Base-by-base conservation (phyloP, 1,140 invertebrate species). In the Papilio polyxenes region DNA sequence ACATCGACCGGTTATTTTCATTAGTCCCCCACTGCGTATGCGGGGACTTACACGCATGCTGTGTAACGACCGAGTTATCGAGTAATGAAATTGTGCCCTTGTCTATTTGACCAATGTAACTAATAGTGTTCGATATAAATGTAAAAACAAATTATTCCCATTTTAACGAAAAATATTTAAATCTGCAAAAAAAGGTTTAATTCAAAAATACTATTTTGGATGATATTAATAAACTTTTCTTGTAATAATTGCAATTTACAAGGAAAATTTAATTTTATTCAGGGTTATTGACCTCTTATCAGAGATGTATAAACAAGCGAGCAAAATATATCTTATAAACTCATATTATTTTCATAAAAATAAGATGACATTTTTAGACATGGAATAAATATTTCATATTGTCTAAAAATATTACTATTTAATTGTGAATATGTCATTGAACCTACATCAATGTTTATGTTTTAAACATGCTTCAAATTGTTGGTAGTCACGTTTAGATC, bases 401-500 rank as follows among this genome's bases (percentile, higher is more conserved):
- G 23, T 15, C 7, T 31, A 31, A 65, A 65, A 62, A 62, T 8
- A 65, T 65, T 31, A 65, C 62, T 31, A 65, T 31, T 65, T 65
- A 31, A 65, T 17, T 65, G 11, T 62, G 59, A 62, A 20, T 31
- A 37, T 31, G 62, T 65, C 23, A 31, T 65, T 65, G 62, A 65
- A 65, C 62, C 56, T 59, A 59, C 56, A 20, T 65, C 23, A 65
- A 65, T 31, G 23, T 65, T 65, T 65, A 31, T 65, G 62, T 31
- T 65, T 31, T 65, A 37, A 65, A 65, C 62, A 65, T 23, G 23
- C 23, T 31, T 65, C 9, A 62, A 62, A 62, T 62, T 62, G n/a
- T 10, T 59, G 6, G 56, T 23, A 31, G 23, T 65, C 23, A 65
- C 62, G 62, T 65, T 65, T 65, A 31, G 20, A 31, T 15, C 62